Base-by-base conservation (phyloP, 2,888 invertebrate genomes). In the Ormia ochracea region DNA sequence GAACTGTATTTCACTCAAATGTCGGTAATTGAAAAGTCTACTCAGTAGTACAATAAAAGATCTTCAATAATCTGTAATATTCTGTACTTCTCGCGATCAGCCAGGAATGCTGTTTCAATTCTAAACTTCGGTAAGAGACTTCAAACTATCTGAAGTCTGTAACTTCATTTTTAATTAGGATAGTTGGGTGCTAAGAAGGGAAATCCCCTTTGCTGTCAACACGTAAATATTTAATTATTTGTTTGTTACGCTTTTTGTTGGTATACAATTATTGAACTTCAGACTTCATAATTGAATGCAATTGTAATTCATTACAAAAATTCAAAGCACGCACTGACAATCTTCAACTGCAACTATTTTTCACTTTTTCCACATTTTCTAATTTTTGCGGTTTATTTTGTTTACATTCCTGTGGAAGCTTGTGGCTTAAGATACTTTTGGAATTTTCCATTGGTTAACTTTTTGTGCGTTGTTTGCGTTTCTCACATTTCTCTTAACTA, bases 401-500 rank as follows among this genome's bases (percentile, higher is more conserved):
- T 12, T 12, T 28, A 36, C 9, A 72, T 56, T 41, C 48, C 31
- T 50, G 43, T 59, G 31, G 17, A 58, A 4, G 48, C 2, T 41
- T 38, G 3, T 26, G 28, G 21, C 17, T 50, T 50, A 14, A 59
- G 36, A 50, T 41, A 70, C 4, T 12, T 61, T 52, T 45, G 26
- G 33, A 10, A 59, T 65, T 61, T 23, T 28, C 43, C 43, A 66
- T 68, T 78, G 14, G 41, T 36, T 54, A 45, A 65, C 23, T 52
- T 26, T 43, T 50, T 59, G 36, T 52, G 21, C n/a, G 10, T 69
- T 52, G 14, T 43, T 45, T 43, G 19, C 10, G 2, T 66, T 66
- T 43, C 52, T 66, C 19, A 77, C 41, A 65, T 72, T 58, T 52
- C 17, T 50, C 19, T 43, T 12, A 21, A 17, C n/a, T 28, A n/a